These are phyloP conservation scores for Coptodon rendalli DNA, from an alignment of 2,113 vertebrate genomes.

Conservation along the genomic window DNA sequence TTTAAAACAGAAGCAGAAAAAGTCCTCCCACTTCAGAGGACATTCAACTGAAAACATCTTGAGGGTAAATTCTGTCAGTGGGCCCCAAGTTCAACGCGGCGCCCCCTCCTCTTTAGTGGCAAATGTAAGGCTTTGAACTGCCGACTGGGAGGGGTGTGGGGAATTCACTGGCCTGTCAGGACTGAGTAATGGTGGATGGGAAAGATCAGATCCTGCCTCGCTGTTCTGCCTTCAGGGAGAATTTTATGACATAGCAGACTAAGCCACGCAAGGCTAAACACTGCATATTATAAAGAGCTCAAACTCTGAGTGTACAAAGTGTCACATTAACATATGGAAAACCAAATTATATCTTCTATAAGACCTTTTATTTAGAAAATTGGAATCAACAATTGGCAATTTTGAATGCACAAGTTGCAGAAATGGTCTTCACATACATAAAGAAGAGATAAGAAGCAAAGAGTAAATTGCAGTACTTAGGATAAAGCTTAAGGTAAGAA, in stretches of 20 bases:
- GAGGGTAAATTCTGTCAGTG: slow-evolving; percentile 41
- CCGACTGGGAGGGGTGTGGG: slow-evolving; percentile 12
- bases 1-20: slow-evolving; percentile 32
- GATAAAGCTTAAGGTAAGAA: background rate
- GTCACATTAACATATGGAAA: background rate
- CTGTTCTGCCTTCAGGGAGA: slow-evolving; percentile 19
- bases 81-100: slow-evolving; percentile 31
- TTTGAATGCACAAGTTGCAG: background rate
- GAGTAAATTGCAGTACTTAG: background rate
- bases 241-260: background rate
- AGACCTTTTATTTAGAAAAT: rapidly evolving
- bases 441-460: background rate
- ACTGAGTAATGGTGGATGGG: slow-evolving; percentile 51
- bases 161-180: slow-evolving; percentile 50
- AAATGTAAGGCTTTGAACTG: slow-evolving; percentile 51
- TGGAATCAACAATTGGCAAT: background rate
- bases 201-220: slow-evolving; percentile 30
- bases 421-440: background rate
- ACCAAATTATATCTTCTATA: background rate
- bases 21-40: slow-evolving; percentile 20
- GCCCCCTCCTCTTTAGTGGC: slow-evolving; percentile 24
- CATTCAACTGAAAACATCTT: slow-evolving; percentile 49
- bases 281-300: background rate
- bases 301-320: background rate
- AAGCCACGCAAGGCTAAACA: background rate